A percentile compares a stretch with the other conserved stretches of the same genome.
Conservation (phyloP, 2,888 invertebrate species). For the Hecatera dysodea region DNA sequence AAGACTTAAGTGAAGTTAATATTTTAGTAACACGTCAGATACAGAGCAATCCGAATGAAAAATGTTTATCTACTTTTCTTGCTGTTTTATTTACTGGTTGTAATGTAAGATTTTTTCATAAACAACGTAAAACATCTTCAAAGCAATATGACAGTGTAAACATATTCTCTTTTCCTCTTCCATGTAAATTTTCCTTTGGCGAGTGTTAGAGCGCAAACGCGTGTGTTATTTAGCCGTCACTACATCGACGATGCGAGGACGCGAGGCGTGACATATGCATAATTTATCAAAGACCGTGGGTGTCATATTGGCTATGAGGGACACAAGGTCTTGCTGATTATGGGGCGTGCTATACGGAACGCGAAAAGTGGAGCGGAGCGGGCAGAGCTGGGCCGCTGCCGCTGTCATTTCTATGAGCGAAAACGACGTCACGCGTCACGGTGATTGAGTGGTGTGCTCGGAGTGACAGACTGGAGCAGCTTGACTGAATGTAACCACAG, state of each 20-base stretch:
- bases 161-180: constrained; percentile 66
- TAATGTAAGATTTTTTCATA: constrained; percentile 38
- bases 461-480: background rate
- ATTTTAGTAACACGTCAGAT: constrained; percentile 34
- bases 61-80: constrained; percentile 28
- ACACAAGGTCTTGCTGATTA: constrained; percentile 50
- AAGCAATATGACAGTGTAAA: constrained; percentile 65
- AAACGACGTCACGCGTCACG: background rate
- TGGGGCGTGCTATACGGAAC: constrained; percentile 2
- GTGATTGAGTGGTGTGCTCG: background rate
- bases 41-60: constrained; percentile 28
- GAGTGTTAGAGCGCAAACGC: constrained; percentile 64
- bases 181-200: constrained; percentile 68
- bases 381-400: background rate
- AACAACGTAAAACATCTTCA: constrained; percentile 57
- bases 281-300: constrained; percentile 73
- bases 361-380: constrained; percentile 13
- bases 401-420: constrained; percentile 14
- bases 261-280: constrained; percentile 67
- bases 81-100: constrained; percentile 40
- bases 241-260: constrained; percentile 67
- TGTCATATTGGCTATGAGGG: constrained; percentile 57
- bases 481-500: background rate
- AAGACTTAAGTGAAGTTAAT: constrained; percentile 8
- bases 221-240: constrained; percentile 70